Percentiles rank a stretch among this genome's conserved stretches.
Conservation (phyloP, 1,140 invertebrate genomes). For the Dysdera silvatica region DNA sequence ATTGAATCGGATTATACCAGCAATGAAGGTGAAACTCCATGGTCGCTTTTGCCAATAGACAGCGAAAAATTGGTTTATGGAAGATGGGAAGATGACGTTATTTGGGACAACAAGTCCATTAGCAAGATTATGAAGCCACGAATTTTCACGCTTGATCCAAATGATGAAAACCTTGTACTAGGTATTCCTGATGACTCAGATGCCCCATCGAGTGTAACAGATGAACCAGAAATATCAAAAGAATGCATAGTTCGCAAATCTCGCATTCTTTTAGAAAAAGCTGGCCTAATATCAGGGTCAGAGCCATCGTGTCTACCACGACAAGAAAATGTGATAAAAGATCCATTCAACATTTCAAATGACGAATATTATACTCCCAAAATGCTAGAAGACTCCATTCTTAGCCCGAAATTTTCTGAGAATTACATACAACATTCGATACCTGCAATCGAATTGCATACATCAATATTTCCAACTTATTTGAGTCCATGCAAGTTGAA, state of each 20-base stretch:
- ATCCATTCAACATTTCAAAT: slow-evolving; percentile 96
- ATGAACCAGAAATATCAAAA: slow-evolving; percentile 8
- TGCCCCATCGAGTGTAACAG: background rate
- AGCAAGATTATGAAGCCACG: slow-evolving; percentile 79
- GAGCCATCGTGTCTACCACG: slow-evolving; percentile 67
- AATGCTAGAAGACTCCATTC: slow-evolving; percentile 50
- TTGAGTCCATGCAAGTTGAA: slow-evolving; percentile 74
- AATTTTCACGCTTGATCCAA: slow-evolving; percentile 88
- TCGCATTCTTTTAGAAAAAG: slow-evolving; percentile 87
- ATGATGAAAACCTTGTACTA: slow-evolving; percentile 95
- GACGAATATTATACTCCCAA: slow-evolving; percentile 91
- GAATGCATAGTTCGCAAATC: slow-evolving; percentile 58
- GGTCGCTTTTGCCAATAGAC: slow-evolving; percentile 94
- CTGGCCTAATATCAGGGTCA: slow-evolving; percentile 84
- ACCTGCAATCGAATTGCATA: slow-evolving; percentile 85
- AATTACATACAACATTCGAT: slow-evolving; percentile 79
- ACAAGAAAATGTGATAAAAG: slow-evolving; percentile 52
- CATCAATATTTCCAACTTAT: slow-evolving; percentile 90
- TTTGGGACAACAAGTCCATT: slow-evolving; percentile 79
- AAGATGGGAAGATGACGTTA: slow-evolving; percentile 94
- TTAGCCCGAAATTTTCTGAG: slow-evolving; percentile 45
- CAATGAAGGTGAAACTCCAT: slow-evolving; percentile 73
- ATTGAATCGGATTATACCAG: slow-evolving; percentile 7
- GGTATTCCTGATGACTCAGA: slow-evolving; percentile 79
- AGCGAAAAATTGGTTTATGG: slow-evolving; percentile 91